Evolutionary conservation across 1,140 invertebrate species (phyloP).

Genomic region (Gryllus bimaculatus): DNA sequence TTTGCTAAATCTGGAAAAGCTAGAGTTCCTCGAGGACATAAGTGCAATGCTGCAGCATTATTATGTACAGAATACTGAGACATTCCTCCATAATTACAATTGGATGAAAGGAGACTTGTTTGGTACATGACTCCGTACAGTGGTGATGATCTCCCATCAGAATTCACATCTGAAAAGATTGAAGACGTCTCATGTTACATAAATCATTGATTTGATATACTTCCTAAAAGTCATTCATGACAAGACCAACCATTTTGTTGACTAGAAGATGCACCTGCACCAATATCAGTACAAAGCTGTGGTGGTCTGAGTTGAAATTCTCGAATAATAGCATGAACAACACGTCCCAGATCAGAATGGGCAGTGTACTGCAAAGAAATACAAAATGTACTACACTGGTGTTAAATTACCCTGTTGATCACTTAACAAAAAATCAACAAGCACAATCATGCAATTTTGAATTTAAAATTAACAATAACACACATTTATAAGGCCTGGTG

Average conservation of each 20-base stretch:
- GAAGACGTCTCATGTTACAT: background rate
- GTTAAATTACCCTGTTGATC: too few species aligned
- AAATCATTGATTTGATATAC: background rate
- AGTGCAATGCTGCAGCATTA: background rate
- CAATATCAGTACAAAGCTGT: background rate
- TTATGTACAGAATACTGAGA: background rate
- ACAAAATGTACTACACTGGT: background rate
- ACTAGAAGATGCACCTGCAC: background rate
- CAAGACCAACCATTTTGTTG: background rate
- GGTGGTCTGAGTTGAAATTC: slow-evolving; percentile 61
- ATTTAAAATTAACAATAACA: slow-evolving; percentile 24
- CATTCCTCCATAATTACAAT: background rate
- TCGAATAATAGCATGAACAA: slow-evolving; percentile 66
- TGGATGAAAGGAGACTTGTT: background rate
- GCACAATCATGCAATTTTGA: too few species aligned
- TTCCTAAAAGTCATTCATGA: background rate
- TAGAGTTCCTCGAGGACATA: slow-evolving; percentile 14
- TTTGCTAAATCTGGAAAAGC: slow-evolving; percentile 54
- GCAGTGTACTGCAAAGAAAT: slow-evolving; percentile 48
- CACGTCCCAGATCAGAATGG: slow-evolving; percentile 65
- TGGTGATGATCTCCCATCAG: background rate
- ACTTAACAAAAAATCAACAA: too few species aligned
- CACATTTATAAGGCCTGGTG: slow-evolving; percentile 62
- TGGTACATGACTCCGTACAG: background rate
- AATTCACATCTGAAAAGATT: background rate